A percentile compares a stretch with the other conserved stretches of the same genome.
These are phyloP conservation scores for Schrankia costaestrigalis DNA, from an alignment of 2,888 invertebrate genomes.

Conservation along the genomic window DNA sequence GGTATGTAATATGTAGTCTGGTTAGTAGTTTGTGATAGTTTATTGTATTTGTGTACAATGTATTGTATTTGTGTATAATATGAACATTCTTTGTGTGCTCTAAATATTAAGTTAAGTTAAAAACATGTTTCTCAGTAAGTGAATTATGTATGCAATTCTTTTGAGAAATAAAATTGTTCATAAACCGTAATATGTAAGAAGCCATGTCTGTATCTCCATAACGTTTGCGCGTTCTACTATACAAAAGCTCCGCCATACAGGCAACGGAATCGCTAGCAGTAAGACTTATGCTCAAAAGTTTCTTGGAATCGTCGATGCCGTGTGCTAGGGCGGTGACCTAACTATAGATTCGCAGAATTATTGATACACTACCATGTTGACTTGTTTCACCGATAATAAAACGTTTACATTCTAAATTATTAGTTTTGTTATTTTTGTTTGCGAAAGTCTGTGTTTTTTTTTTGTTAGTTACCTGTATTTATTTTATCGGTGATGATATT, in stretches of 20 bases:
- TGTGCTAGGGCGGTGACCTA: constrained; percentile 6
- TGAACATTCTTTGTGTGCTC: too few species aligned
- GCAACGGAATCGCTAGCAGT: not conserved
- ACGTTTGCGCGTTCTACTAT: not conserved
- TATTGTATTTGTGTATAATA: too few species aligned
- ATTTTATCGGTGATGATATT: too few species aligned
- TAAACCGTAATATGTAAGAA: not conserved
- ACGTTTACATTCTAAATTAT: not conserved
- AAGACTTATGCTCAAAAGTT: not conserved
- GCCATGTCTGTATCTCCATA: not conserved
- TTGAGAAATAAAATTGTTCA: too few species aligned
- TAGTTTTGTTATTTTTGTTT: too few species aligned
- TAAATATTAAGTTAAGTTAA: too few species aligned
- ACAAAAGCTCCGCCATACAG: too few species aligned
- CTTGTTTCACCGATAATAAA: not conserved
- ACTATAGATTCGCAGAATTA: constrained; percentile 6
- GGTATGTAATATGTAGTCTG: not conserved
- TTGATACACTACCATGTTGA: constrained; percentile 3
- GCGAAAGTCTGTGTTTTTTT: too few species aligned
- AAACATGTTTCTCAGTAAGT: too few species aligned
- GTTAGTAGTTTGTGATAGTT: not conserved
- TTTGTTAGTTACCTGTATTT: too few species aligned
- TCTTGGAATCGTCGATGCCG: constrained; percentile 6
- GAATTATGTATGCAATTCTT: too few species aligned
- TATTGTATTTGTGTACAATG: too few species aligned